Conservation (phyloP, 1,140 invertebrate species). For the Procambarus clarkii region DNA sequence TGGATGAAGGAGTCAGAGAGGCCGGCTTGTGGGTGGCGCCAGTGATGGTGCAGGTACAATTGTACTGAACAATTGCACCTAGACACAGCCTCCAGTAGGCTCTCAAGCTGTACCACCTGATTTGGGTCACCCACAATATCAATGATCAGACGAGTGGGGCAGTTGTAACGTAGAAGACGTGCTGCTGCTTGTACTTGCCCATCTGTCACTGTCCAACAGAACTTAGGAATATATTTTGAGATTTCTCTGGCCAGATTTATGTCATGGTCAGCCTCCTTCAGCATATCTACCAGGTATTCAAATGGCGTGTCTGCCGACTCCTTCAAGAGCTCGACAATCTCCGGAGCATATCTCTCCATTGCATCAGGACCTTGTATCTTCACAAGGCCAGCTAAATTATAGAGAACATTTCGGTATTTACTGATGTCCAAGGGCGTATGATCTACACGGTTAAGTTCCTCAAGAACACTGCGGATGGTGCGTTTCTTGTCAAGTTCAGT, state of each 20-base stretch:
- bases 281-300: conserved; percentile 29
- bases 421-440: not conserved
- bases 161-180: not conserved
- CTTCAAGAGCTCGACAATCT: conserved; percentile 24
- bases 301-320: conserved; percentile 4
- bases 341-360: not conserved
- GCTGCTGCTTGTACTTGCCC: conserved; percentile 22
- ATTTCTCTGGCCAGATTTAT: conserved; percentile 17
- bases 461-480: conserved; percentile 10
- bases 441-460: conserved; percentile 1
- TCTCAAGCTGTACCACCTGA: not conserved
- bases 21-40: conserved; percentile 1
- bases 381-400: conserved; percentile 25
- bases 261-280: conserved; percentile 33
- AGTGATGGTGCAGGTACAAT: conserved; percentile 40
- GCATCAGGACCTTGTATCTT: not conserved
- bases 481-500: not conserved
- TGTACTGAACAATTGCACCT: not conserved
- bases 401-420: conserved; percentile 25
- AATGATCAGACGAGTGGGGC: conserved; percentile 7
- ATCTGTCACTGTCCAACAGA: conserved; percentile 26
- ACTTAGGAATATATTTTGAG: conserved; percentile 17
- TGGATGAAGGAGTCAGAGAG: conserved; percentile 5
- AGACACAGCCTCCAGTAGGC: conserved; percentile 1
- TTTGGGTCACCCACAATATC: conserved; percentile 30